Conservation (phyloP, 2,797 vertebrate genomes). For the Chloroceryle inda region DNA sequence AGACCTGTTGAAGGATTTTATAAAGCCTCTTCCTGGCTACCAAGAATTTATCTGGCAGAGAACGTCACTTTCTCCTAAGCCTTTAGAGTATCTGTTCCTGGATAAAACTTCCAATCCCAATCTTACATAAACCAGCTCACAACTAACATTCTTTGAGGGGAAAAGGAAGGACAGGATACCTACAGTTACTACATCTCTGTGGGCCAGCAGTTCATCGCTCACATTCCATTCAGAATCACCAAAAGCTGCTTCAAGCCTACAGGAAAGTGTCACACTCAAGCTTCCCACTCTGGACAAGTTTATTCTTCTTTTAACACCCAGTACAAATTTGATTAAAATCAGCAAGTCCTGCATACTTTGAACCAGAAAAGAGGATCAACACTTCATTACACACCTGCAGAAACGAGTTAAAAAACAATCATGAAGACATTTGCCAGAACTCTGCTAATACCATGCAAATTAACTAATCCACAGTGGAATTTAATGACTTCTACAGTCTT, state of each 20-base stretch:
- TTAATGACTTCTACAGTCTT: slow-evolving; percentile 18
- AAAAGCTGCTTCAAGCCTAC: background rate
- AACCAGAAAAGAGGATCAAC: background rate
- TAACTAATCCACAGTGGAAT: background rate
- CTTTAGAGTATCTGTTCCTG: background rate
- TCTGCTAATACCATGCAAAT: background rate
- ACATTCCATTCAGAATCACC: background rate
- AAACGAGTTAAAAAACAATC: background rate
- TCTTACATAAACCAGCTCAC: background rate
- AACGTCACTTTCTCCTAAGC: background rate
- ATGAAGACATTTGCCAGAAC: background rate
- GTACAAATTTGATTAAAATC: background rate
- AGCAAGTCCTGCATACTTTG: background rate
- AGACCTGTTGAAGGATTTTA: background rate
- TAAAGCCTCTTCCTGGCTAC: background rate
- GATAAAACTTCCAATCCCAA: background rate
- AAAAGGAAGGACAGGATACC: background rate
- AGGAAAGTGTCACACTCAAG: background rate
- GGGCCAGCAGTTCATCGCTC: background rate
- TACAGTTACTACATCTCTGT: background rate
- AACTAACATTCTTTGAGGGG: background rate
- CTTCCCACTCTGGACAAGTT: background rate
- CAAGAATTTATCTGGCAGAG: background rate
- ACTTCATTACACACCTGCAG: background rate
- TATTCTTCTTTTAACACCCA: background rate